Percentiles rank a stretch among this genome's conserved stretches.
Conservation (phyloP, 2,113 vertebrate genomes). For the Cryptomyrus ogoouensis region DNA sequence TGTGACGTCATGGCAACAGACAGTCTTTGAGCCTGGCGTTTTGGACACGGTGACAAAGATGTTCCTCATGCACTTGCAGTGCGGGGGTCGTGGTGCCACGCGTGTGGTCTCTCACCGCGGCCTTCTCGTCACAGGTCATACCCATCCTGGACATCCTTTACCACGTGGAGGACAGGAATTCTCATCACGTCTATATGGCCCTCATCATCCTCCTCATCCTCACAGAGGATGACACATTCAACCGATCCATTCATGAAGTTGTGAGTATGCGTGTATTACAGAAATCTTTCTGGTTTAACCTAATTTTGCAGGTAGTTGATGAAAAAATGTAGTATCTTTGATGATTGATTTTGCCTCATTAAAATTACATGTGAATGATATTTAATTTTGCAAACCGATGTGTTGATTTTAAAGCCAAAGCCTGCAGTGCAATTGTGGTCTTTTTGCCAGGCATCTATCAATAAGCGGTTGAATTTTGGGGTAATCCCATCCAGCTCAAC, state of each 20-base stretch:
- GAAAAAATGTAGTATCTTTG: background rate
- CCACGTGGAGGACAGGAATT: conserved; percentile 92
- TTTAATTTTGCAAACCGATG: background rate
- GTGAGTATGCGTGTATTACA: conserved; percentile 59
- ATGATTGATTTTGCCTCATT: background rate
- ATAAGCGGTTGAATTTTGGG: background rate
- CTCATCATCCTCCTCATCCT: conserved; percentile 95
- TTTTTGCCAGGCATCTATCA: background rate
- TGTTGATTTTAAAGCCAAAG: background rate
- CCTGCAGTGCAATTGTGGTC: background rate
- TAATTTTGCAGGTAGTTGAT: background rate
- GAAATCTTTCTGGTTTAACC: background rate
- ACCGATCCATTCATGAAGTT: conserved; percentile 94
- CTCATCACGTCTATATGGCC: conserved; percentile 98
- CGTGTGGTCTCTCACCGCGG: background rate
- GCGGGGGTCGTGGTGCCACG: background rate
- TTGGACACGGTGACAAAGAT: background rate
- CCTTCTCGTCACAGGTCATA: conserved; percentile 67
- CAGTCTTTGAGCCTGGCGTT: background rate
- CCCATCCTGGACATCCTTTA: conserved; percentile 96
- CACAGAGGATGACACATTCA: conserved; percentile 94
- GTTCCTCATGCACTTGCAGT: background rate
- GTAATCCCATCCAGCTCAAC: background rate
- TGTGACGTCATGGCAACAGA: background rate
- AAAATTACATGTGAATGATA: background rate